A percentile compares a stretch with the other conserved stretches of the same genome.
These are phyloP conservation scores for Hydractinia symbiolongicarpus DNA, from an alignment of 30 jellyfish, hydroid and myxozoan species.

Conservation along the genomic window DNA sequence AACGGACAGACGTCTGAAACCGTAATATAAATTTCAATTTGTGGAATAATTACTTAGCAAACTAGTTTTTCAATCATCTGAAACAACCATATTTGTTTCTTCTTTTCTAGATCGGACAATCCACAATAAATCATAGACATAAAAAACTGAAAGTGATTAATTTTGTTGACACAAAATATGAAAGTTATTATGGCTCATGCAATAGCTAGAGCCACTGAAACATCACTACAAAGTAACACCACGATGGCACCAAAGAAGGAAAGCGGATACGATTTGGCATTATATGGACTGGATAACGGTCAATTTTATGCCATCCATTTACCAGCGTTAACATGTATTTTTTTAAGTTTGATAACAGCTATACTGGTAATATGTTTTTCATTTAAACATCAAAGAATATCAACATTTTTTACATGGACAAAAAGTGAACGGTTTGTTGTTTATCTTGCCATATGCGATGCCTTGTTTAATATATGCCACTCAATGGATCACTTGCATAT, in stretches of 20 bases:
- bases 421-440: constrained; percentile 22
- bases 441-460: constrained; percentile 10
- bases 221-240: no score
- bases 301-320: neutral
- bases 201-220: no score
- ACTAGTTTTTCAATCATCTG: no score
- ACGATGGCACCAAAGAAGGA: neutral
- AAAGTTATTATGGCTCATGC: no score
- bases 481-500: constrained; percentile 14
- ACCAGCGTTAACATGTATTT: constrained; percentile 19
- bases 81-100: no score
- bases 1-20: no score
- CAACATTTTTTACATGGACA: constrained; percentile 4
- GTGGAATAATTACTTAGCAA: no score
- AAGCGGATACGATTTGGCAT: constrained; percentile 11
- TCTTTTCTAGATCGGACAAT: no score
- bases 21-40: no score
- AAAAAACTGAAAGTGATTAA: no score
- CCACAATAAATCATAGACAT: no score
- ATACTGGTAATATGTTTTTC: neutral
- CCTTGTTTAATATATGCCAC: constrained; percentile 2
- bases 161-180: no score
- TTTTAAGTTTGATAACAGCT: neutral
- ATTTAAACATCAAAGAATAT: neutral
- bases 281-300: constrained; percentile 12